Conservation (phyloP, 2,797 vertebrate genomes). For the Molossus alvarezi region DNA sequence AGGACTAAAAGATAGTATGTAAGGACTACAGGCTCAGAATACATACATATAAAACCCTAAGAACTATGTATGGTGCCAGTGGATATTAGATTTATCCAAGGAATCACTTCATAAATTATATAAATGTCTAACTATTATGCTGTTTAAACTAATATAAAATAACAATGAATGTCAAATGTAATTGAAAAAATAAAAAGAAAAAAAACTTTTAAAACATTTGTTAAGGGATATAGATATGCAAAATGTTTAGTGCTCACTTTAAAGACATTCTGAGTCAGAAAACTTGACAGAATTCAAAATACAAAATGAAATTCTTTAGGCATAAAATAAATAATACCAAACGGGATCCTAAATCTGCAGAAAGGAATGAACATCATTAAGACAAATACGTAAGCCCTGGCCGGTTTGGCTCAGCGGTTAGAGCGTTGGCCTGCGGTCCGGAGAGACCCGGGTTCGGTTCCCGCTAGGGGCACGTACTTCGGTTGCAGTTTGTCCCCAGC, state of each 20-base stretch:
- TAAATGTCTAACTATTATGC: background rate
- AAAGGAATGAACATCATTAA: background rate
- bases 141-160: background rate
- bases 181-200: background rate
- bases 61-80: background rate
- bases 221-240: too few species aligned
- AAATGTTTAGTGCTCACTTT: background rate
- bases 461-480: too few species aligned
- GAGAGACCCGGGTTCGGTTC: too few species aligned
- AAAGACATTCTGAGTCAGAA: slow-evolving; percentile 23
- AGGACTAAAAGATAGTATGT: background rate
- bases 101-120: background rate
- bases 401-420: too few species aligned
- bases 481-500: too few species aligned
- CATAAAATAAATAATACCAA: slow-evolving; percentile 7
- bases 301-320: background rate
- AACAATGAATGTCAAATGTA: background rate
- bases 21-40: background rate
- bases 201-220: background rate
- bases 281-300: background rate
- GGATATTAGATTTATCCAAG: background rate
- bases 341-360: slow-evolving; percentile 1
- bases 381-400: background rate
- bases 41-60: background rate
- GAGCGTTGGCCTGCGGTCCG: too few species aligned